These are phyloP conservation scores for Cranoglanis bouderius DNA, from an alignment of 2,113 vertebrate genomes.

Conservation along the genomic window DNA sequence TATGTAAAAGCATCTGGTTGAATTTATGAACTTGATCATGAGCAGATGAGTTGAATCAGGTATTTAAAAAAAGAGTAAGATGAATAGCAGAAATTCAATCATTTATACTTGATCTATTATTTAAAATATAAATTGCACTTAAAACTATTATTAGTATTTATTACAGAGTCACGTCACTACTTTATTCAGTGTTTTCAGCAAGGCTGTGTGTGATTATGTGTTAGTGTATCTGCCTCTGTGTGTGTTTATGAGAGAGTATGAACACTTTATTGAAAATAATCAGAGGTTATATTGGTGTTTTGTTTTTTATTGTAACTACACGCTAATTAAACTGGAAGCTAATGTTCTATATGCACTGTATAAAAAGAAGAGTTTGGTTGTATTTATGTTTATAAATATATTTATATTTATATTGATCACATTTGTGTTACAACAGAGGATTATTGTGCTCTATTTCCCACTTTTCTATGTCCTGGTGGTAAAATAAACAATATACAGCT, in stretches of 20 bases:
- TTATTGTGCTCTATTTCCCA: neutral
- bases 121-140: neutral
- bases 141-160: neutral
- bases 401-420: neutral
- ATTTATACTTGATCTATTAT: neutral
- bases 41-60: neutral
- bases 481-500: conserved; percentile 51
- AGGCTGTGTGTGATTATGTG: neutral
- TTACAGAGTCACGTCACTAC: neutral
- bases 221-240: neutral
- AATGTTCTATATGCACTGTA: neutral
- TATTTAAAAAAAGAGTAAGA: neutral
- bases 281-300: neutral
- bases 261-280: neutral
- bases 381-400: neutral
- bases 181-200: neutral
- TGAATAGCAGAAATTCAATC: neutral
- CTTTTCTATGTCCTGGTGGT: conserved; percentile 56
- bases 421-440: neutral
- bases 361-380: neutral
- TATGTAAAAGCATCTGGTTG: neutral
- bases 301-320: neutral
- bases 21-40: neutral
- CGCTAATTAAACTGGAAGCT: neutral
- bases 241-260: neutral